A percentile compares a stretch with the other conserved stretches of the same genome.
Evolutionary conservation across 2,797 vertebrate species (phyloP).

Genomic region (Pseudopleuronectes americanus): DNA sequence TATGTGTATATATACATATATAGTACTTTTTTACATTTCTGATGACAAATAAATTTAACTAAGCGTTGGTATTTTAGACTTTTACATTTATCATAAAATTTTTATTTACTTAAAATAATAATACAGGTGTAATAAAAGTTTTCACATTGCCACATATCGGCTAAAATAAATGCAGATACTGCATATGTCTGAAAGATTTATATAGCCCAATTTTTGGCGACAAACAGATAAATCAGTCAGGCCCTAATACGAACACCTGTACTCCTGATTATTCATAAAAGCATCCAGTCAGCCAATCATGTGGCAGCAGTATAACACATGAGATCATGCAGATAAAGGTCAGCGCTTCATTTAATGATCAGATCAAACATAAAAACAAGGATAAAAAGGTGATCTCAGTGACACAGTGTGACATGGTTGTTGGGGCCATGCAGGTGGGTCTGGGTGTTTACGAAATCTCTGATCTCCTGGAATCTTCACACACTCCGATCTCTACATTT

Average conservation of each 20-base stretch:
- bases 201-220: not conserved
- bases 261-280: not conserved
- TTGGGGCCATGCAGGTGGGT: not conserved
- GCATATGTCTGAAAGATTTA: no score
- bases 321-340: not conserved
- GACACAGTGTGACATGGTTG: not conserved
- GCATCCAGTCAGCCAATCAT: not conserved
- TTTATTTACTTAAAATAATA: no score
- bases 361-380: not conserved
- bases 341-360: not conserved
- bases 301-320: not conserved
- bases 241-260: not conserved
- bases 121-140: no score
- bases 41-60: no score
- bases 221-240: not conserved
- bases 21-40: no score
- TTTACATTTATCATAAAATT: no score
- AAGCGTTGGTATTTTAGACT: no score
- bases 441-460: not conserved
- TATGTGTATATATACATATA: no score
- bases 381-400: not conserved
- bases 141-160: no score
- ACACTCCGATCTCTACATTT: no score
- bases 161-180: no score
- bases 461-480: not conserved